Percentiles rank a stretch among this genome's conserved stretches.
Evolutionary conservation across 2,888 invertebrate species (phyloP).

Genomic region (Meliscaeva auricollis): DNA sequence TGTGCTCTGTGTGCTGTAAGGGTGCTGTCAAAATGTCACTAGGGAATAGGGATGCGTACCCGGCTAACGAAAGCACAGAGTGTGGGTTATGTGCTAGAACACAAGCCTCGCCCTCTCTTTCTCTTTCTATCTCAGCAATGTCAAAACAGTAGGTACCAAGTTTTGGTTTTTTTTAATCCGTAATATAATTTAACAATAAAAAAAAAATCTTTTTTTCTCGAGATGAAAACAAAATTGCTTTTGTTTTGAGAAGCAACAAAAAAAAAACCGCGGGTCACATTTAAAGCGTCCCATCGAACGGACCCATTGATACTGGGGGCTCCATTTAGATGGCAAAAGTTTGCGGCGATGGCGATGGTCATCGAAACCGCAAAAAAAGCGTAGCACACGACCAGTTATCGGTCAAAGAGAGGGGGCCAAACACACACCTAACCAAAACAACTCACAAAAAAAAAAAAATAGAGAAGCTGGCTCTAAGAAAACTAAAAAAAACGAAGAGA

Average conservation of each 20-base stretch:
- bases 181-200: neutral
- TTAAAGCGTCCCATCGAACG: conserved; percentile 72
- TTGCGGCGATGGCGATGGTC: conserved; percentile 73
- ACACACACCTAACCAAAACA: conserved; percentile 45
- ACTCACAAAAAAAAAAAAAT: conserved; percentile 17
- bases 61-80: conserved; percentile 25
- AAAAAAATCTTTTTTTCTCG: conserved; percentile 16
- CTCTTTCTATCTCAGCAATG: conserved; percentile 23
- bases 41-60: conserved; percentile 69
- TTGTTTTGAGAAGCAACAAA: conserved; percentile 1
- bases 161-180: conserved; percentile 10
- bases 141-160: too few species aligned
- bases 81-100: conserved; percentile 35
- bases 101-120: conserved; percentile 59
- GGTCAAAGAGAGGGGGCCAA: conserved; percentile 62
- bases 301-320: conserved; percentile 74
- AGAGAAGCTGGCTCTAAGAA: conserved; percentile 11
- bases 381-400: conserved; percentile 50
- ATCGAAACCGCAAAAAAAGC: conserved; percentile 59
- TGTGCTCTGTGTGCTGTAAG: conserved; percentile 32
- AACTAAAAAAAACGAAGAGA: conserved; percentile 52
- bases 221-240: conserved; percentile 23
- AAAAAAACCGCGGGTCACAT: conserved; percentile 65
- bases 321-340: conserved; percentile 74
- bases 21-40: conserved; percentile 71